Conservation (phyloP, 1,140 invertebrate genomes). For the Nixonia krombeini region DNA sequence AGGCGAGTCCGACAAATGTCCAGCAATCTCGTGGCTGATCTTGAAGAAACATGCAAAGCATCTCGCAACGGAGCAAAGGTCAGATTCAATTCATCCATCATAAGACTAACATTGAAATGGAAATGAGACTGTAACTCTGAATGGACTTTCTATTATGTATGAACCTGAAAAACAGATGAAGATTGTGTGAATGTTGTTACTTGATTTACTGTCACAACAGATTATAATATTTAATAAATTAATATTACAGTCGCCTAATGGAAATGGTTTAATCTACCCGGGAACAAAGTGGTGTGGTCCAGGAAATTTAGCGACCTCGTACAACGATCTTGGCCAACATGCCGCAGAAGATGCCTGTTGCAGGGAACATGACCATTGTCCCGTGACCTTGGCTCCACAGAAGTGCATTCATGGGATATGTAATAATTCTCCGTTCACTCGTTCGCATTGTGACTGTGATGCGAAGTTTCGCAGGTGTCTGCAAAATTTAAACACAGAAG, state of each 20-base stretch:
- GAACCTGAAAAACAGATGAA: too few species aligned
- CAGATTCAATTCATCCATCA: not conserved
- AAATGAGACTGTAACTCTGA: too few species aligned
- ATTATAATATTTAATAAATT: too few species aligned
- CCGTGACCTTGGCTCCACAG: conserved; percentile 73
- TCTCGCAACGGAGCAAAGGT: conserved; percentile 55
- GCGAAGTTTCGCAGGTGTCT: conserved; percentile 78
- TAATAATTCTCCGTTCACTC: conserved; percentile 78
- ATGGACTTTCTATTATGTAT: too few species aligned
- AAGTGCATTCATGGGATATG: conserved; percentile 78
- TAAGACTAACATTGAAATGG: not conserved
- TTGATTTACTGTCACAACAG: too few species aligned
- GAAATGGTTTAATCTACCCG: conserved; percentile 71
- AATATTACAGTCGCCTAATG: not conserved
- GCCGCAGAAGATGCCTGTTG: conserved; percentile 80
- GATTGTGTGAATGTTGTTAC: too few species aligned
- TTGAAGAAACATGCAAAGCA: conserved; percentile 74
- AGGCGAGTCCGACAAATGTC: conserved; percentile 75
- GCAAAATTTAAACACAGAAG: conserved; percentile 77
- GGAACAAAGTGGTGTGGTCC: conserved; percentile 85
- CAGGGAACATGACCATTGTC: conserved; percentile 83
- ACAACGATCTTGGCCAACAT: conserved; percentile 78
- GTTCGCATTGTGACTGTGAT: conserved; percentile 82
- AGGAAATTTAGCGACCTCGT: conserved; percentile 75
- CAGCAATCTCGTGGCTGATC: conserved; percentile 73